phyloP scores from a whole-genome alignment of 2,888 invertebrate species.

The Sturmia bella region DNA sequence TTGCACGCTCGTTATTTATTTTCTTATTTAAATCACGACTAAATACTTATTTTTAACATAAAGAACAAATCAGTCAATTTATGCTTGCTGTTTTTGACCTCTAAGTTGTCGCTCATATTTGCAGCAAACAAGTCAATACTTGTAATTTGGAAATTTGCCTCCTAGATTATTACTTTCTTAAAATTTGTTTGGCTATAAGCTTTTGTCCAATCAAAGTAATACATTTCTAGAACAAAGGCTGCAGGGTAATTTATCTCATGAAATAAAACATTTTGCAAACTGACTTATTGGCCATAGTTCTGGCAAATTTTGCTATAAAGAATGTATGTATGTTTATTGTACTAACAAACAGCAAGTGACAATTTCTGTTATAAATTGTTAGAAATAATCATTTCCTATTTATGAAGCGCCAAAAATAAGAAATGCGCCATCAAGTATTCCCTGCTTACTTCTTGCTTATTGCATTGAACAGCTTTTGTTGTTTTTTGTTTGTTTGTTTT shows the following conservation, averaged over 20 bases:
- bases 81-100: too few species aligned
- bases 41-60: too few species aligned
- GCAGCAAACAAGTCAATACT: too few species aligned
- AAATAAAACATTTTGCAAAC: neutral
- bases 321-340: neutral
- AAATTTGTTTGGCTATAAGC: too few species aligned
- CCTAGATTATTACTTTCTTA: too few species aligned
- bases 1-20: too few species aligned
- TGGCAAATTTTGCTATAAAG: neutral
- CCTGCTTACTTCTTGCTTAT: neutral
- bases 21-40: too few species aligned
- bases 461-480: neutral
- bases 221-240: neutral
- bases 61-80: too few species aligned
- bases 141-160: too few species aligned
- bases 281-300: constrained; percentile 27
- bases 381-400: constrained; percentile 53
- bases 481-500: neutral
- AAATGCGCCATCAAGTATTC: neutral
- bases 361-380: neutral
- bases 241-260: neutral
- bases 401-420: constrained; percentile 31
- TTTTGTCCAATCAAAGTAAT: neutral
- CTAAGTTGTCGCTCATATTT: too few species aligned
- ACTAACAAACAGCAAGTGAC: constrained; percentile 16